phyloP scores from a whole-genome alignment of 1,140 invertebrate genomes.

The Delia radicum region DNA sequence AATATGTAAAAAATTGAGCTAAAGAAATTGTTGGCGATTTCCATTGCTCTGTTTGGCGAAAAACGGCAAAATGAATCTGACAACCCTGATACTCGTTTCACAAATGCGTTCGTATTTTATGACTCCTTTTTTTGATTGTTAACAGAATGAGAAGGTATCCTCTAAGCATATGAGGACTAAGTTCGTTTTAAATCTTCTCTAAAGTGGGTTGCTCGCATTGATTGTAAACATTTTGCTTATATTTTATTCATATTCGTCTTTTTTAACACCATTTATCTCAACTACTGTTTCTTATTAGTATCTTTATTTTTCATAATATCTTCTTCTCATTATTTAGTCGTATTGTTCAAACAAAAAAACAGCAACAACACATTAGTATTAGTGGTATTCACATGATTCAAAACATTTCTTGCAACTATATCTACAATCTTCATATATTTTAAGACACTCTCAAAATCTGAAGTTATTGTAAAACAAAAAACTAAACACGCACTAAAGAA shows the following conservation, averaged over 20 bases:
- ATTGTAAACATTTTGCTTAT: background rate
- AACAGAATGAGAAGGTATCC: background rate
- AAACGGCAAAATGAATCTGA: no score
- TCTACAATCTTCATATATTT: no score
- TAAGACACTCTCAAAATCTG: no score
- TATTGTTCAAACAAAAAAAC: background rate
- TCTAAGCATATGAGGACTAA: background rate
- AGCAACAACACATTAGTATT: background rate
- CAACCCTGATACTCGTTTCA: background rate
- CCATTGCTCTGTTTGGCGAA: no score
- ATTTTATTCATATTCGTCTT: background rate
- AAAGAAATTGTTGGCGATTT: no score
- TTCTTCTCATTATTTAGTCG: background rate
- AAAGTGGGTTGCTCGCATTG: background rate
- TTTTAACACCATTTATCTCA: constrained; percentile 2
- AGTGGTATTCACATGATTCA: no score
- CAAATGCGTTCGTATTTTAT: background rate
- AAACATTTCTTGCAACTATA: no score
- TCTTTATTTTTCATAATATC: background rate
- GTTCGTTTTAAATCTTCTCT: background rate
- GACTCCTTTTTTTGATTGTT: background rate
- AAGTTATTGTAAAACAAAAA: no score
- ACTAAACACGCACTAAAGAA: no score
- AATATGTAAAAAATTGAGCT: no score
- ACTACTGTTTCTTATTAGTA: constrained; percentile 4